phyloP scores from a whole-genome alignment of 2,888 invertebrate species.

The Acanthosoma haemorrhoidale region DNA sequence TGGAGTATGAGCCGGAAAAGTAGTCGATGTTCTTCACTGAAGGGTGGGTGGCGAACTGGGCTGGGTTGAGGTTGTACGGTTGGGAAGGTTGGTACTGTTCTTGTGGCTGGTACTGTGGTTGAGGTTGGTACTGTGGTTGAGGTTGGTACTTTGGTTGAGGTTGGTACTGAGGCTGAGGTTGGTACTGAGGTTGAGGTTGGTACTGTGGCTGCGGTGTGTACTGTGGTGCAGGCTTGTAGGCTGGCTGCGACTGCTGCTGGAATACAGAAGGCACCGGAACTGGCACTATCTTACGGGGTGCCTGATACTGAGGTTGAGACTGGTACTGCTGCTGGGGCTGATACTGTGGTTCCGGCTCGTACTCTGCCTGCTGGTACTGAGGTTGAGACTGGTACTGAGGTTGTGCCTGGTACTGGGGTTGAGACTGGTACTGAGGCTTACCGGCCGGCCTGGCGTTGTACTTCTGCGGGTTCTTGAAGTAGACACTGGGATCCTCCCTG shows the following conservation, averaged over 20 bases:
- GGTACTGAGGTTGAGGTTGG: slow-evolving; percentile 40
- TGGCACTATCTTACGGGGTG: slow-evolving; percentile 38
- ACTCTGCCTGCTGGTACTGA: slow-evolving; percentile 23
- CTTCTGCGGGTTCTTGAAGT: slow-evolving; percentile 52
- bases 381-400: slow-evolving; percentile 29
- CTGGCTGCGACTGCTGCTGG: slow-evolving; percentile 41
- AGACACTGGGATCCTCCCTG: slow-evolving; percentile 73
- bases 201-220: slow-evolving; percentile 38
- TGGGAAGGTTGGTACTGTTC: slow-evolving; percentile 35
- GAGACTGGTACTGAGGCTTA: slow-evolving; percentile 46
- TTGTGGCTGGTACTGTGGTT: slow-evolving; percentile 35
- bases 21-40: slow-evolving; percentile 64
- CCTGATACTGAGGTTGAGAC: slow-evolving; percentile 28
- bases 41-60: slow-evolving; percentile 58
- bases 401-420: slow-evolving; percentile 41
- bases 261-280: slow-evolving; percentile 2
- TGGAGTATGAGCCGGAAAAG: slow-evolving; percentile 68
- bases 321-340: slow-evolving; percentile 41
- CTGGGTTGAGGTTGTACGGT: slow-evolving; percentile 44
- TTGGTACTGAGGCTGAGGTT: slow-evolving; percentile 40
- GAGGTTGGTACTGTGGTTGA: slow-evolving; percentile 41
- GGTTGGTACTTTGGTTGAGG: slow-evolving; percentile 43
- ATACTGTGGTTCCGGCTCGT: slow-evolving; percentile 35
- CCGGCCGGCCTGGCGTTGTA: slow-evolving; percentile 29
- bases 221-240: slow-evolving; percentile 41